Percentiles rank a stretch among this genome's conserved stretches.
These are phyloP conservation scores for Antennarius maculatus DNA, from an alignment of 2,797 vertebrate species.

Conservation along the genomic window DNA sequence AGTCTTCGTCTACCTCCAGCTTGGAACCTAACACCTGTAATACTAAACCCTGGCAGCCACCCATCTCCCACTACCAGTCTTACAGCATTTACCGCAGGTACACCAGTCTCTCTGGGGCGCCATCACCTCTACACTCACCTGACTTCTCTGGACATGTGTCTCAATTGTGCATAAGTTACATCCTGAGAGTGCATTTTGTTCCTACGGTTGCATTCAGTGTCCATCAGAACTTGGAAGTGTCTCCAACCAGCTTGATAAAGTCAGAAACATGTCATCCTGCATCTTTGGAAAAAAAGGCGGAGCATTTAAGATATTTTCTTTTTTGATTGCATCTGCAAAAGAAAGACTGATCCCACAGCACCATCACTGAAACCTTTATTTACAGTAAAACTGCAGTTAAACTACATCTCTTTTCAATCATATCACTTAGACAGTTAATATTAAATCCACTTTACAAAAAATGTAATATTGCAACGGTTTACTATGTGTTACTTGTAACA, in stretches of 20 bases:
- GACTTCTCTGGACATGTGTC: slow-evolving; percentile 31
- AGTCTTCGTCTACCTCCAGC: slow-evolving; percentile 87
- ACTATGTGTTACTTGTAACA: no score
- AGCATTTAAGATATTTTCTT: no score
- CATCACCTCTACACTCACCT: slow-evolving; percentile 40
- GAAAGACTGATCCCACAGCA: background rate
- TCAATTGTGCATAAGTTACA: background rate
- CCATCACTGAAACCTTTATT: background rate
- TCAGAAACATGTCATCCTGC: background rate
- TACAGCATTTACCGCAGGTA: slow-evolving; percentile 89
- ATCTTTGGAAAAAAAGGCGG: background rate
- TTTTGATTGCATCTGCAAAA: background rate
- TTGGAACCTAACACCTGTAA: slow-evolving; percentile 87
- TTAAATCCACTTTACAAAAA: no score
- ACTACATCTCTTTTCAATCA: no score
- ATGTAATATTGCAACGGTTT: no score
- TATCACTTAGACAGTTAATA: no score
- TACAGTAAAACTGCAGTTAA: background rate
- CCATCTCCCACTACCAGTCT: slow-evolving; percentile 84
- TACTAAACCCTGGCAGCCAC: slow-evolving; percentile 86
- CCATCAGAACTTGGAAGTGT: background rate
- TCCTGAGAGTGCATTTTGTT: background rate
- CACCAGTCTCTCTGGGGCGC: slow-evolving; percentile 48
- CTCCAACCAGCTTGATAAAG: background rate
- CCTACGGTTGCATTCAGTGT: slow-evolving; percentile 1